Percentiles rank a stretch among this genome's conserved stretches.
These are phyloP conservation scores for Diplazon laetatorius DNA, from an alignment of 2,888 invertebrate species.

Conservation along the genomic window DNA sequence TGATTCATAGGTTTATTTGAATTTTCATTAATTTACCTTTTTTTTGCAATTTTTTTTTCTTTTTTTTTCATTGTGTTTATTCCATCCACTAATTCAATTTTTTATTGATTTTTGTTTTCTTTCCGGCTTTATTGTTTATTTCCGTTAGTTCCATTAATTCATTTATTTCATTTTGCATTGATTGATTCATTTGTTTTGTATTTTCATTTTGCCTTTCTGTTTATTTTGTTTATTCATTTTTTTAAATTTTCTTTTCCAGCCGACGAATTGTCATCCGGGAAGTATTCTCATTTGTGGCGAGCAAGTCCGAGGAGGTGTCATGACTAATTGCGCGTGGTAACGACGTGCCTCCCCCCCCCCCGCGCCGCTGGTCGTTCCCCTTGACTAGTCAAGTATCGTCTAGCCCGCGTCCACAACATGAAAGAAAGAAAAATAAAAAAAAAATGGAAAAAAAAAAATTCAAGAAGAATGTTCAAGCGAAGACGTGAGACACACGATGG, in stretches of 20 bases:
- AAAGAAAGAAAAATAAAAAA: conserved; percentile 10
- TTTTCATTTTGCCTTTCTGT: not conserved
- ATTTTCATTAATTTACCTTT: not conserved
- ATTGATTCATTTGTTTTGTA: too few species aligned
- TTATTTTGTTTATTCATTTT: not conserved
- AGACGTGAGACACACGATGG: not conserved
- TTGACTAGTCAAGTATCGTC: conserved; percentile 15
- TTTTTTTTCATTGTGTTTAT: too few species aligned
- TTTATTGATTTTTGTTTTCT: too few species aligned
- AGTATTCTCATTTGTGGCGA: conserved; percentile 39
- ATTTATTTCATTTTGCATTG: too few species aligned
- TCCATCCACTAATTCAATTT: too few species aligned
- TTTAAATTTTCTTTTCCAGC: conserved; percentile 1
- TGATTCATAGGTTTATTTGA: too few species aligned
- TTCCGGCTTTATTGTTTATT: too few species aligned
- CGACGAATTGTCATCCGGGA: conserved; percentile 66
- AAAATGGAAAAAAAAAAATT: not conserved
- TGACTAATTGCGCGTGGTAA: conserved; percentile 39
- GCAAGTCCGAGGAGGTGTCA: conserved; percentile 33
- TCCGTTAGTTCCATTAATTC: too few species aligned
- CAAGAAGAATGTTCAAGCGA: conserved; percentile 1
- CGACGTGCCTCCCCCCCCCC: not conserved
- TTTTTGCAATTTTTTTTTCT: not conserved
- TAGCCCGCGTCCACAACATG: conserved; percentile 19
- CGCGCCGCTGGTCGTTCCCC: too few species aligned